Base-by-base conservation (phyloP, 2,888 invertebrate species). In the Drosophila cyrtoloma region DNA sequence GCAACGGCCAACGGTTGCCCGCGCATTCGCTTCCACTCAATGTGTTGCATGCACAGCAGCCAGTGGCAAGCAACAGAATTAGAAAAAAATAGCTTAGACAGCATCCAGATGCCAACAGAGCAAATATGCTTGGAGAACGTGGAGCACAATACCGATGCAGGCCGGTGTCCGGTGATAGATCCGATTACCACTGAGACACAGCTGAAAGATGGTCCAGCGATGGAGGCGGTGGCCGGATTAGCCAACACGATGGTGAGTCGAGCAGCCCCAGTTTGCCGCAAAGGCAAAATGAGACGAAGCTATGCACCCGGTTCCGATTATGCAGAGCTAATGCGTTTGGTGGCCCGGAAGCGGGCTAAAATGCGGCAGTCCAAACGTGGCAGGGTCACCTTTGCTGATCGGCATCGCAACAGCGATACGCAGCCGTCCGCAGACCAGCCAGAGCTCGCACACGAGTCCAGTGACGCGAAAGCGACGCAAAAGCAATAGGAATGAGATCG, bases 271-370 rank as follows among this genome's bases (percentile, higher is more conserved):
- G 9, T 42, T 58, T 16, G 30, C 12, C 32, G 58, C 14, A 22
- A 5, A 5, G 22, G 9, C 16, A 32, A 22, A 32, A 6, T 22
- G 16, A 6, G 16, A 22, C 52, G 52, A 6, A 22, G 28, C 39
- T 47, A 33, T 33, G 5, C n/a, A 9, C 19, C 37, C 10, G 63
- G 28, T 28, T 63, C 71, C 22, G 84, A 88, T 2, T 88, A 60
- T 7, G 50, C 64, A 3, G 80, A 79, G 42, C 51, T 85, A 7
- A 85, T 88, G 84, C 80, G 51, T 1, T 32, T 71, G 0, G 74
- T 82, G 53, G 80, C 74, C 7, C 68, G 62, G 10, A 79, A 65
- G 5, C 65, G 84, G 5, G 6, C 53, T 5, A 61, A 62, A 30
- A 1, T 22, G 16, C 33, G 1, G 4, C 33, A 44, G 2, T 6